Evolutionary conservation across 2,888 invertebrate genomes (phyloP).

Genomic region (Apantesis nais): DNA sequence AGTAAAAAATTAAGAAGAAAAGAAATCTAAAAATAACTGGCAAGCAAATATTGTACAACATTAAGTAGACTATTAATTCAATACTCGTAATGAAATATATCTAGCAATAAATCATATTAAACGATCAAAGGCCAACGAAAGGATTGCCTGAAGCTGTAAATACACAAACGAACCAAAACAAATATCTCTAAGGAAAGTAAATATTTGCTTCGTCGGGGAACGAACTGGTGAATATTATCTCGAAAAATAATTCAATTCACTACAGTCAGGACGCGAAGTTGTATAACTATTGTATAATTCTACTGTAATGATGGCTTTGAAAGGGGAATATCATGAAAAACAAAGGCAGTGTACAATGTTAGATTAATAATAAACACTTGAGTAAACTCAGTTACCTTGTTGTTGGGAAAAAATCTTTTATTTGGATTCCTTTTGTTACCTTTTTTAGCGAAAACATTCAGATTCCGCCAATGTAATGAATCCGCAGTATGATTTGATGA

Average conservation of each 20-base stretch:
- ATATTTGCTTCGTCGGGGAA: not conserved
- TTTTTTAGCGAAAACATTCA: constrained; percentile 1
- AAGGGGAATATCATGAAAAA: constrained; percentile 13
- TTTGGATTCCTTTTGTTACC: constrained; percentile 13
- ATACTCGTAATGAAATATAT: not conserved
- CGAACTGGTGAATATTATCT: not conserved
- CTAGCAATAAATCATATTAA: constrained; percentile 31
- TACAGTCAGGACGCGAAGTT: not conserved
- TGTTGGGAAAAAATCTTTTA: not conserved
- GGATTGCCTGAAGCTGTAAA: constrained; percentile 6
- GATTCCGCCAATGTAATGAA: not conserved
- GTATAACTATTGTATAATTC: not conserved
- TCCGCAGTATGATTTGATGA: not conserved
- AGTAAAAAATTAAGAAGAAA: not conserved
- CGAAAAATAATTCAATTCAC: not conserved
- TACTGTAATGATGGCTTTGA: not conserved
- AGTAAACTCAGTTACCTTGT: constrained; percentile 31
- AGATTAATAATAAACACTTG: constrained; percentile 42
- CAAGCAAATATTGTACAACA: not conserved
- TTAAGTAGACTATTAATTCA: not conserved
- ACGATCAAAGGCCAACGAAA: not conserved
- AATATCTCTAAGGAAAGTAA: not conserved
- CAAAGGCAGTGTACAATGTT: constrained; percentile 14
- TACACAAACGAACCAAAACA: constrained; percentile 4
- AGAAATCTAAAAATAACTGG: not conserved